Percentiles rank a stretch among this genome's conserved stretches.
Conservation (phyloP, 2,888 invertebrate species). For the Tridacna crocea region DNA sequence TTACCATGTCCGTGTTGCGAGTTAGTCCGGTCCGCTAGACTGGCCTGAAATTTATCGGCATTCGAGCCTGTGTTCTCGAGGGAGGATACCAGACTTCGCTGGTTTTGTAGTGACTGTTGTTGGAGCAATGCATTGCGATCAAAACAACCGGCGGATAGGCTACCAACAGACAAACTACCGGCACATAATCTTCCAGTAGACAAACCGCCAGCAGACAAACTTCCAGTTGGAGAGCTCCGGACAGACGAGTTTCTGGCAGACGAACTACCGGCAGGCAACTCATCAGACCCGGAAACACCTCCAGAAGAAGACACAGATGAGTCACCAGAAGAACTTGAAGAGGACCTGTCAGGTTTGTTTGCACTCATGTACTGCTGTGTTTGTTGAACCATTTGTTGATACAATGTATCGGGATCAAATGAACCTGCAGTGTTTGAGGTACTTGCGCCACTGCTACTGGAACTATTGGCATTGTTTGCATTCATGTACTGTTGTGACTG, state of each 20-base stretch:
- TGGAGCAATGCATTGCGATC: constrained; percentile 41
- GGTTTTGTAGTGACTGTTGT: constrained; percentile 33
- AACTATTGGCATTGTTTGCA: constrained; percentile 9
- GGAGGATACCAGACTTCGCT: constrained; percentile 34
- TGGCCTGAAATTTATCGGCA: constrained; percentile 36
- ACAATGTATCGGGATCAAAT: constrained; percentile 13
- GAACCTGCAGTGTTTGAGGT: neutral
- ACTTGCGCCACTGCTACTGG: neutral
- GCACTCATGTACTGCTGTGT: neutral
- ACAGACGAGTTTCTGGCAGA: neutral
- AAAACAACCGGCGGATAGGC: constrained; percentile 32
- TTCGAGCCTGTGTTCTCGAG: constrained; percentile 35
- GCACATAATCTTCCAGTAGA: no score
- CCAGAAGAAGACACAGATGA: constrained; percentile 3
- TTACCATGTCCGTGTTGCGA: constrained; percentile 42
- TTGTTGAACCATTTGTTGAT: constrained; percentile 12
- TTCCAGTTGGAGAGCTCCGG: no score
- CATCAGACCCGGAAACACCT: neutral
- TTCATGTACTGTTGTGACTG: constrained; percentile 13
- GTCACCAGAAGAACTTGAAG: neutral
- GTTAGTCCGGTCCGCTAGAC: constrained; percentile 33
- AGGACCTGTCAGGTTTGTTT: constrained; percentile 6
- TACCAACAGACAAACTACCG: constrained; percentile 16
- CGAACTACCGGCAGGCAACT: constrained; percentile 7
- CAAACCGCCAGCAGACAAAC: no score